Evolutionary conservation across 2,888 invertebrate species (phyloP).

Genomic region (Taphrorychus bicolor): DNA sequence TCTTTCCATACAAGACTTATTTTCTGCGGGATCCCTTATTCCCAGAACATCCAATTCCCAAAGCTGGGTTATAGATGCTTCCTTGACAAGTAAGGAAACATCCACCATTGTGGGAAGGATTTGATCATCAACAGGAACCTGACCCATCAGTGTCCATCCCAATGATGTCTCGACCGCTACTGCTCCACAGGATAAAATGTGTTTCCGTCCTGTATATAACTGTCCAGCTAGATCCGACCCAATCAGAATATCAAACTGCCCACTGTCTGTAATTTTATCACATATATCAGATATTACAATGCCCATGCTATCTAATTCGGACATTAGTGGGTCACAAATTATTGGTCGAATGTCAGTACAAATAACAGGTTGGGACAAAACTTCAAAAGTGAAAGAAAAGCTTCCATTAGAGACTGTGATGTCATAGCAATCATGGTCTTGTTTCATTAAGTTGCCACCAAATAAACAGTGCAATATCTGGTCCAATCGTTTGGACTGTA

Average conservation of each 20-base stretch:
- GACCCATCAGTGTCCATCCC: slow-evolving; percentile 48
- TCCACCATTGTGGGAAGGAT: neutral
- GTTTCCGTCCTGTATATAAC: slow-evolving; percentile 20
- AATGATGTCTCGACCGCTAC: slow-evolving; percentile 46
- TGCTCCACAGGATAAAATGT: slow-evolving; percentile 39
- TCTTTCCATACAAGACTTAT: slow-evolving; percentile 38
- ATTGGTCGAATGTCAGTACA: neutral
- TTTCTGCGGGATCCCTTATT: slow-evolving; percentile 48
- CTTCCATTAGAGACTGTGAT: neutral
- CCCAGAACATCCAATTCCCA: slow-evolving; percentile 51
- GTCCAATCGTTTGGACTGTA: no score
- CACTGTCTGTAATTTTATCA: neutral
- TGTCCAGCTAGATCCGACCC: slow-evolving; percentile 15
- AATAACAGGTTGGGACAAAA: neutral
- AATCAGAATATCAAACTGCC: slow-evolving; percentile 17
- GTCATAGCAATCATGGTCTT: slow-evolving; percentile 3
- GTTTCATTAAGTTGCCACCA: no score
- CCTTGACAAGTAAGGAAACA: slow-evolving; percentile 14
- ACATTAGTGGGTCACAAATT: slow-evolving; percentile 6
- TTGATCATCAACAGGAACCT: neutral
- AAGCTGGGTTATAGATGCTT: slow-evolving; percentile 45
- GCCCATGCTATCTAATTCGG: neutral
- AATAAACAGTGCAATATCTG: slow-evolving; percentile 49
- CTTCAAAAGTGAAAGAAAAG: neutral
- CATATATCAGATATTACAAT: slow-evolving; percentile 10